Percentiles rank a stretch among this genome's conserved stretches.
Conservation (phyloP, 2,113 vertebrate species). For the Erinaceus europaeus region DNA sequence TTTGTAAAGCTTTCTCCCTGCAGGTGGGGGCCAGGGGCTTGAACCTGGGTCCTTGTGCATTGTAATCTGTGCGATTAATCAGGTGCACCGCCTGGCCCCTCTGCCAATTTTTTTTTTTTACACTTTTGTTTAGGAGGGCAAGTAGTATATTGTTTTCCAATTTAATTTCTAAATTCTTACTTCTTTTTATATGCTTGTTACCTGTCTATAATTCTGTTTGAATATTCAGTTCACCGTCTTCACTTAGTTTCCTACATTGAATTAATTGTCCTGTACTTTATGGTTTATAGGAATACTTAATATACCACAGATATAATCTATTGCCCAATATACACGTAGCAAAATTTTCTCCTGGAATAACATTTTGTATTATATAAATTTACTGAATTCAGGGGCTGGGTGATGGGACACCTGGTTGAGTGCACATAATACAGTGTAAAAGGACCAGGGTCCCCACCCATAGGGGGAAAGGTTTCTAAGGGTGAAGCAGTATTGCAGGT, state of each 20-base stretch:
- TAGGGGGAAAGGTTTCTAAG: too few relatives aligned
- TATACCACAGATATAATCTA: neutral
- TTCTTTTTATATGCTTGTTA: neutral
- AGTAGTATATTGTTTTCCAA: neutral
- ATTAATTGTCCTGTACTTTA: neutral
- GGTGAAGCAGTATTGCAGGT: too few relatives aligned
- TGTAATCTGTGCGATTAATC: too few relatives aligned
- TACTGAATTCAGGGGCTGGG: constrained; percentile 13
- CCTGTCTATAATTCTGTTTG: neutral
- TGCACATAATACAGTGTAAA: too few relatives aligned
- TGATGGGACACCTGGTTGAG: too few relatives aligned
- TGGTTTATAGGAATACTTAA: neutral
- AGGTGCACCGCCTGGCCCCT: too few relatives aligned
- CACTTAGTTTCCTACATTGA: neutral
- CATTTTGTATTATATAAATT: neutral
- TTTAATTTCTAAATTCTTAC: neutral
- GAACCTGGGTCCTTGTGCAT: too few relatives aligned
- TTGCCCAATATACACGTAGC: neutral
- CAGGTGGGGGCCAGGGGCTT: too few relatives aligned
- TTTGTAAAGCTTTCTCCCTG: too few relatives aligned
- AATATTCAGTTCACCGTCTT: neutral
- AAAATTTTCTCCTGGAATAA: constrained; percentile 2
- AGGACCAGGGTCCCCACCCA: too few relatives aligned
- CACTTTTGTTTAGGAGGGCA: too few relatives aligned
- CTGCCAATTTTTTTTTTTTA: too few relatives aligned